Evolutionary conservation across 2,113 vertebrate species (phyloP), one percentile per base, ranked within the genome.

Genomic region (Addax nasomaculatus): DNA sequence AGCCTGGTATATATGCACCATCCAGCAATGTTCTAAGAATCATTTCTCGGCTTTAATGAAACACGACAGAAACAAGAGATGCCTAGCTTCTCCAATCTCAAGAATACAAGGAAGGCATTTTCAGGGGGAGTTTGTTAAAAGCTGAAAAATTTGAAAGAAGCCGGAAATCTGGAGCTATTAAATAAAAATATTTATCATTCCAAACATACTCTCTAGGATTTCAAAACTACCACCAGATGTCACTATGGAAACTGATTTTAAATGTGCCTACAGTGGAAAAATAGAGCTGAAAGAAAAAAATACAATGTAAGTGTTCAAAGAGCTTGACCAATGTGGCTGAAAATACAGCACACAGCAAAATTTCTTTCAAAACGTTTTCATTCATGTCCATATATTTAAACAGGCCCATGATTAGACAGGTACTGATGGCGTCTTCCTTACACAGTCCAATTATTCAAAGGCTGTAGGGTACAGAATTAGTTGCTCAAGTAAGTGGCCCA

Each of bases 201-300:
- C 80, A 93, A 98, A 30, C 53, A 95, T 78, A 90, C 45, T 60
- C n/a, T 33, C 89, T 0, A 64, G 78, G 67, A 95, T 90, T 97
- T 96, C 90, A 93, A n/a, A 97, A 92, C 90, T 95, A 97, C 99
- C 98, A 98, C 98, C 98, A 99, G 98, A 97, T 99, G 99, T 99
- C 98, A 99, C 97, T 98, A 97, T 97, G 98, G 97, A 99, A 98
- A 98, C 16, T 97, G 17, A 60, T 79, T 98, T 93, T 80, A 73
- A 89, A 9, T 53, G 27, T 0, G 15, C 49, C 81, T 49, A 67
- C 55, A 39, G 57, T 43, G 88, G 90, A 67, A 90, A 25, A 90
- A 78, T 25, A 15, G 2, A 39, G 33, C 45, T 33, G 81, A 95
- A 96, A 89, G 91, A 51, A 14, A 49, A 60, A 62, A 83, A 93